Conservation (phyloP, 1,140 invertebrate species). For the Drosophila mauritiana region DNA sequence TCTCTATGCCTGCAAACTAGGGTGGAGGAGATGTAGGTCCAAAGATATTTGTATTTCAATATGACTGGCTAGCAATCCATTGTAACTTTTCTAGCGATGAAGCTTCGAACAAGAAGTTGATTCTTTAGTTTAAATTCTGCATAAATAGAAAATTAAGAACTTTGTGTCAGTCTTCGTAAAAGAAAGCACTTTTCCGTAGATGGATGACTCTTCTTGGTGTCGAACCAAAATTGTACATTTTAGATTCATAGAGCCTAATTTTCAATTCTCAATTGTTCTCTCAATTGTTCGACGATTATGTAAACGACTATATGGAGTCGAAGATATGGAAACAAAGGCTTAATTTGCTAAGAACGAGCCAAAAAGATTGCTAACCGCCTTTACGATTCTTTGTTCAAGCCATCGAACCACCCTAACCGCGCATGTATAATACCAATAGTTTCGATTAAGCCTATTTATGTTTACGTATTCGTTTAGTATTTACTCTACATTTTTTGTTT, state of each 20-base stretch:
- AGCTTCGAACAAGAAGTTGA: no score
- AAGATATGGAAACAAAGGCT: not conserved
- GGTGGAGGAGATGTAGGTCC: not conserved
- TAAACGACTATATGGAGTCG: not conserved
- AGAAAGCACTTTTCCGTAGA: no score
- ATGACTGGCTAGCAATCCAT: not conserved
- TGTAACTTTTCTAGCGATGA: not conserved
- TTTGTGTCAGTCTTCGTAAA: not conserved
- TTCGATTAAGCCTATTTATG: conserved; percentile 60
- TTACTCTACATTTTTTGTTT: conserved; percentile 55
- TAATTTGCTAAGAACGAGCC: not conserved
- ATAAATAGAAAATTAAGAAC: not conserved
- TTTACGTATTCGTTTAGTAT: conserved; percentile 76
- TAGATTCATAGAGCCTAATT: not conserved
- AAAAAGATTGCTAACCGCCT: not conserved
- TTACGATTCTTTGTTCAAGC: conserved; percentile 5
- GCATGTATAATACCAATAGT: conserved; percentile 44
- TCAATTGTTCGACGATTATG: not conserved
- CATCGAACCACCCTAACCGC: conserved; percentile 1
- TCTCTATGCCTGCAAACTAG: conserved; percentile 7
- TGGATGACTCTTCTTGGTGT: not conserved
- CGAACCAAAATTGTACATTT: not conserved
- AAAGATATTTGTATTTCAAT: not conserved
- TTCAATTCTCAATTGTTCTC: not conserved
- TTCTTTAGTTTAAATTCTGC: no score